Evolutionary conservation across 2,888 invertebrate genomes (phyloP), one percentile per base, ranked within the genome.

Genomic region (Drosophila emarginata): DNA sequence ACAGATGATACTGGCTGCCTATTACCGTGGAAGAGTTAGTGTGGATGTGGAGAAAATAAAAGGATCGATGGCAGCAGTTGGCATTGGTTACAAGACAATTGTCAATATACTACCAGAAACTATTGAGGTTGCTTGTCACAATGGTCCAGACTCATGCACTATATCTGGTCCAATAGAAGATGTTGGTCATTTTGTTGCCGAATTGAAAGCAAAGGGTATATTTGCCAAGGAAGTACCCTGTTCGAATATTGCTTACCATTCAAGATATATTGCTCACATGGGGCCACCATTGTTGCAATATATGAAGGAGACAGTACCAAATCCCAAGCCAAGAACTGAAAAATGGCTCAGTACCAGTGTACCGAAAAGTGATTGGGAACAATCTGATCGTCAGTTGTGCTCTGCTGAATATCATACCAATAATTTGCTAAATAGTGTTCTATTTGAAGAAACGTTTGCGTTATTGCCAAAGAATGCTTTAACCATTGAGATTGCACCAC

Each of bases 391-490:
- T 0, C 92, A 93, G 72, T 90, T 93, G 2, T 91, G 59, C 93
- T 97, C 97, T 0, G 96, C 98, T 2, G 97, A 97, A 79, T 98
- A 98, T 90, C 97, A 97, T 88, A 95, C 96, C 1, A 97, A 97
- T 89, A 98, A 97, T 90, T 92, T 97, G 23, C 91, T 96, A 90
- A 94, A 93, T 91, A 76, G 91, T 89, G 90, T 93, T 61, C 79
- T 94, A 90, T 82, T 94, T 92, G 94, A 95, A 79, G 95, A 95
- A 88, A 94, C 94, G 0, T 91, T 94, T 59, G 90, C 92, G 54
- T 92, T 94, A 76, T 91, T 96, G 15, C 95, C 95, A 0, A 91
- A 92, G 21, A 94, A 94, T 88, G 94, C 95, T 0, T 88, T 95
- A 64, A 93, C 93, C 12, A 93, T 96, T 76, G 95, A 96, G 91